Evolutionary conservation across 2,797 vertebrate genomes (phyloP).

Genomic region (Tachyglossus aculeatus): DNA sequence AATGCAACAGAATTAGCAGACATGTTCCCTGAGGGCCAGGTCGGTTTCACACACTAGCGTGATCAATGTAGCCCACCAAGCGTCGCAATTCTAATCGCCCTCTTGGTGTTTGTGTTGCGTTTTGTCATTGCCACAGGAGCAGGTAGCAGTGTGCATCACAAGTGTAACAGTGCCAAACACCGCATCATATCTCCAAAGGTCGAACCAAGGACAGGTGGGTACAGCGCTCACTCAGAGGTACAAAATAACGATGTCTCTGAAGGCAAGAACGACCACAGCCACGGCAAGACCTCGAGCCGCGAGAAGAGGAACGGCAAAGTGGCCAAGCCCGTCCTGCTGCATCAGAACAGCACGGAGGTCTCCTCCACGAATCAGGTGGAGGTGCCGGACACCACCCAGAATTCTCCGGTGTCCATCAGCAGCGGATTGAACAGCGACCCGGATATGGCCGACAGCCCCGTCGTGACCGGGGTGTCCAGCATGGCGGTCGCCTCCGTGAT

Average conservation of each 20-base stretch:
- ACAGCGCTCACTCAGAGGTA: slow-evolving; percentile 92
- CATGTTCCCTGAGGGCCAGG: no score
- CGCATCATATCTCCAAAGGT: slow-evolving; percentile 99
- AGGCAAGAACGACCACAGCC: slow-evolving; percentile 93
- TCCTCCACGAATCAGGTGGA: slow-evolving; percentile 99
- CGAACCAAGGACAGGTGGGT: slow-evolving; percentile 91
- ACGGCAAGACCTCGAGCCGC: slow-evolving; percentile 81
- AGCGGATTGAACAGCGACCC: slow-evolving; percentile 97
- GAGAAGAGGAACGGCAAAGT: slow-evolving; percentile 98
- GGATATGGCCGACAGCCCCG: slow-evolving; percentile 95
- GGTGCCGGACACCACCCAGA: slow-evolving; percentile 98
- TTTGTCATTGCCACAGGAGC: slow-evolving; percentile 80
- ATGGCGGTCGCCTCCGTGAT: slow-evolving; percentile 94
- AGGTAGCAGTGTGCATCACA: slow-evolving; percentile 98
- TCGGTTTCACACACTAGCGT: no score
- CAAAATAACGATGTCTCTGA: slow-evolving; percentile 99
- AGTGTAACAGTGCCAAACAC: slow-evolving; percentile 99
- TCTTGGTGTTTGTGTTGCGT: slow-evolving; percentile 16
- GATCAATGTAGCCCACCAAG: no score
- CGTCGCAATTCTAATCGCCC: no score
- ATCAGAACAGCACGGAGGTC: slow-evolving; percentile 98
- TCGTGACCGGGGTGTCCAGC: slow-evolving; percentile 92
- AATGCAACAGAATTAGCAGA: no score
- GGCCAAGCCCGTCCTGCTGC: slow-evolving; percentile 92
- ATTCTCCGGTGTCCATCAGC: slow-evolving; percentile 98